Evolutionary conservation across 2,797 vertebrate species (phyloP).

Genomic region (Ctenopoma multispine): DNA sequence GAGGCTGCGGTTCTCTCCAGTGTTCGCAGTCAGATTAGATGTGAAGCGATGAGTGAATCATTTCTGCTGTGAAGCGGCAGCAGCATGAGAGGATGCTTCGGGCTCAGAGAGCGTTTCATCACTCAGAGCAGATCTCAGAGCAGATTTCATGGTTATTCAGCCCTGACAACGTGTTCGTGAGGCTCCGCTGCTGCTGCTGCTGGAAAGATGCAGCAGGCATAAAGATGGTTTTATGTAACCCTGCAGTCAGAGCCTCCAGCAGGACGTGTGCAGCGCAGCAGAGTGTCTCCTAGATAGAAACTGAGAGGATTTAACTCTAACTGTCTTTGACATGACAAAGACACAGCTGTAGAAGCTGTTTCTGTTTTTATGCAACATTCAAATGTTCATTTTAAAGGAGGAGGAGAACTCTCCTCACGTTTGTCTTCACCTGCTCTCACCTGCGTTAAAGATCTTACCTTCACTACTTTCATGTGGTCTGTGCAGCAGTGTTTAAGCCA

Average conservation of each 20-base stretch:
- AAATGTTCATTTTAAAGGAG: too few relatives aligned
- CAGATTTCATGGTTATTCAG: constrained; percentile 16
- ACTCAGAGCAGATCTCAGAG: constrained; percentile 14
- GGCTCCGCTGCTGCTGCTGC: constrained; percentile 4
- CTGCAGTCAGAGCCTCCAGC: constrained; percentile 18
- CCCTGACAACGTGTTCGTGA: constrained; percentile 1
- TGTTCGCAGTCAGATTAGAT: not conserved
- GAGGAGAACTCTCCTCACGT: too few relatives aligned
- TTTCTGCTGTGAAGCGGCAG: not conserved
- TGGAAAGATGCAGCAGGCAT: constrained; percentile 5
- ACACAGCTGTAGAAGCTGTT: too few relatives aligned
- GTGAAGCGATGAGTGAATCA: not conserved
- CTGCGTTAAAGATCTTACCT: too few relatives aligned
- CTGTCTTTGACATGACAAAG: not conserved
- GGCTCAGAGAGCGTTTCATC: constrained; percentile 3
- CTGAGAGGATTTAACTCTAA: not conserved
- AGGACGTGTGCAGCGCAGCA: constrained; percentile 1
- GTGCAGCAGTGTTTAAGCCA: too few relatives aligned
- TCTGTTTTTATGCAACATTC: too few relatives aligned
- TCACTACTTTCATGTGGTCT: too few relatives aligned
- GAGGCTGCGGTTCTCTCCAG: not conserved
- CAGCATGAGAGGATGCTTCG: not conserved
- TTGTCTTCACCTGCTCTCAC: too few relatives aligned
- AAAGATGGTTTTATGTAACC: constrained; percentile 31
- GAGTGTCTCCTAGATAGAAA: not conserved